Evolutionary conservation across 2,888 invertebrate genomes (phyloP).

Genomic region (Tetragnatha montana): DNA sequence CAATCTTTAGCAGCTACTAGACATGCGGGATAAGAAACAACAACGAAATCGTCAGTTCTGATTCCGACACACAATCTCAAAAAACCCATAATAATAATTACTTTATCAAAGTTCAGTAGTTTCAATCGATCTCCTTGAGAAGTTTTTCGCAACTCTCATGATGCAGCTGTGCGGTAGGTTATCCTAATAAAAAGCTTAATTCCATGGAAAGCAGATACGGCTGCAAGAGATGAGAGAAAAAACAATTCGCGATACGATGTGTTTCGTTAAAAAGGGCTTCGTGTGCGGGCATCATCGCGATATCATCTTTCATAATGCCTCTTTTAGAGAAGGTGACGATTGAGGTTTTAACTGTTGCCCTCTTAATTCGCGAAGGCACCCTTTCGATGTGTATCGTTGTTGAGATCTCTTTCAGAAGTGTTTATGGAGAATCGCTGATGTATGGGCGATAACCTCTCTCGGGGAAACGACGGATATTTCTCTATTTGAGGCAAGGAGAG

Average conservation of each 20-base stretch:
- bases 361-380: conserved; percentile 39
- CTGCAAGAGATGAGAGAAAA: conserved; percentile 13
- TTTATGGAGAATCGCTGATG: conserved; percentile 52
- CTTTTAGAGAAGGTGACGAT: conserved; percentile 56
- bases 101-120: not conserved
- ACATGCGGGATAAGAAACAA: too few relatives aligned
- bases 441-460: conserved; percentile 46
- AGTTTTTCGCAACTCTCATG: conserved; percentile 36
- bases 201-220: not conserved
- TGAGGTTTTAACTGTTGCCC: conserved; percentile 52
- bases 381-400: conserved; percentile 11
- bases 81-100: too few relatives aligned
- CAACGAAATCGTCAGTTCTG: too few relatives aligned
- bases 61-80: too few relatives aligned
- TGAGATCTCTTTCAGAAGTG: conserved; percentile 46
- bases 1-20: too few relatives aligned
- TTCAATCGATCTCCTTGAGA: not conserved
- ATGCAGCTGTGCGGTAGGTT: conserved; percentile 71
- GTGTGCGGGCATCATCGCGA: conserved; percentile 54
- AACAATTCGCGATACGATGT: conserved; percentile 58
- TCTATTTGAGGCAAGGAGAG: not conserved
- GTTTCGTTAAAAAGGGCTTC: conserved; percentile 62
- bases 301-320: conserved; percentile 54
- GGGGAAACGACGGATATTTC: conserved; percentile 35
- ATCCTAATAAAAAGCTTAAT: conserved; percentile 31